A percentile compares a stretch with the other conserved stretches of the same genome.
Conservation (phyloP, 2,113 vertebrate genomes). For the Ellobius talpinus region DNA sequence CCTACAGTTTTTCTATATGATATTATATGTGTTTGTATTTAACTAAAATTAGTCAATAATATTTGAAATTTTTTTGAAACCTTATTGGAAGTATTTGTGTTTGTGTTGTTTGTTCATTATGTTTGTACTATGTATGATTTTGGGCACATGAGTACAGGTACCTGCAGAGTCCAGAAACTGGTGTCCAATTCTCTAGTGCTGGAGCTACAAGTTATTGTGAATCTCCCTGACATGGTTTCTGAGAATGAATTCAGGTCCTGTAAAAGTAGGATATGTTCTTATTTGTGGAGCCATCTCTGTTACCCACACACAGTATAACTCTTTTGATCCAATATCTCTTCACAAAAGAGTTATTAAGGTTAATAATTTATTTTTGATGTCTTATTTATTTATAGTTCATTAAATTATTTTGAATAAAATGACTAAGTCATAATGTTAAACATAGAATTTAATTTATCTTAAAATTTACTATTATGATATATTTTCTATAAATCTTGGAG, state of each 20-base stretch:
- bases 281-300: background rate
- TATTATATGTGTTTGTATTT: background rate
- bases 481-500: background rate
- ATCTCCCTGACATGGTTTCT: background rate
- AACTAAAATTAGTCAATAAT: background rate
- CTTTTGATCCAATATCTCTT: background rate
- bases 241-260: background rate
- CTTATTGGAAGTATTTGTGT: background rate
- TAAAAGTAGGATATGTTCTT: background rate
- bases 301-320: background rate
- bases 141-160: background rate
- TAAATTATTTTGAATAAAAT: background rate
- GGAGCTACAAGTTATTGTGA: background rate
- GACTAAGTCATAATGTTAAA: background rate
- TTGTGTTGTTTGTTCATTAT: background rate
- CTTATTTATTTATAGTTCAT: background rate
- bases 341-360: background rate
- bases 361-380: background rate
- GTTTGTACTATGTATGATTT: background rate
- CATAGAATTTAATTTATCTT: background rate
- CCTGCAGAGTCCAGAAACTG: background rate
- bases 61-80: background rate
- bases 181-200: background rate
- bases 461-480: background rate
- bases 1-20: background rate